Evolutionary conservation across 2,888 invertebrate species (phyloP), one percentile per base, ranked within the genome.

Genomic region (Sisyra terminalis): DNA sequence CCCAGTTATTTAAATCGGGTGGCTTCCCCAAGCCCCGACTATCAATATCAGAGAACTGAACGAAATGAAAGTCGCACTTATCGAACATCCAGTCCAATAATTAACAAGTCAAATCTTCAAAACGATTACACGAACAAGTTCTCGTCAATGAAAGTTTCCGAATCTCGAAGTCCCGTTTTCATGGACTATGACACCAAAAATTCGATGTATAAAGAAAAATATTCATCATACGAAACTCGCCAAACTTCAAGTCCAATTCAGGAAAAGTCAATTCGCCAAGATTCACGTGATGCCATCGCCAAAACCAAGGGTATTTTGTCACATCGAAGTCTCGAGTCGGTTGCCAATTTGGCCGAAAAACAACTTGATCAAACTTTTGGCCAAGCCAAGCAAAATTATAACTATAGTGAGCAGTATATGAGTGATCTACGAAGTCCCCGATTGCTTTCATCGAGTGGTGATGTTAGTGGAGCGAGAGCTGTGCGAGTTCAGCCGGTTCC

Each of bases 401-500:
- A 29, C 15, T 16, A 17, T n/a, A 11, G 29, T 11, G 29, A 48
- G 52, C 40, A 40, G 50, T 46, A 39, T 55, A 51, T 42, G 47
- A 39, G 24, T 14, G n/a, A 35, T 17, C 5, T 29, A 16, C 10
- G 8, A 16, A 17, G 10, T 24, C 17, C 18, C 8, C 8, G 18
- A 37, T 37, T 16, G 6, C 3, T 7, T 14, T 13, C 16, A 35
- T 11, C 31, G 14, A 29, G 15, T 10, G 16, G 18, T 18, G 41
- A 14, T 8, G 34, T 41, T n/a, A 18, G 34, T 2, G 89, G 94
- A 64, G 85, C 90, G 46, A 71, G 73, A 57, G 78, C 84, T 51
- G 88, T 96, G 56, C 73, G 76, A 59, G 87, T 97, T 42, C 86
- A 84, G 54, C 78, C 77, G 46, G 82, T 89, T 51, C 83, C 87